Evolutionary conservation across 2,797 vertebrate genomes (phyloP).

Genomic region (Cryptoblepharus egeriae): DNA sequence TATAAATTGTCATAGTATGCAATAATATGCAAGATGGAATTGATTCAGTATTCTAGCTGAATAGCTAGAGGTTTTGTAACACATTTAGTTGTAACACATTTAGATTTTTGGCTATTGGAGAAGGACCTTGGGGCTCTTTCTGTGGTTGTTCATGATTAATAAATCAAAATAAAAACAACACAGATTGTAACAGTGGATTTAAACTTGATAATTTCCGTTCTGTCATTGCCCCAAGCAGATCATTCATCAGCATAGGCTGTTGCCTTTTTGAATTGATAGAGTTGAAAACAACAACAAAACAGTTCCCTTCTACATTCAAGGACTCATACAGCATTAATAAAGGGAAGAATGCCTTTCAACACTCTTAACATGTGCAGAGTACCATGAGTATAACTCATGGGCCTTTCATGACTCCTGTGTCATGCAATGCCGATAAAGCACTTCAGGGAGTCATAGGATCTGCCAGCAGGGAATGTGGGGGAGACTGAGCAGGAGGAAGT

Average conservation of each 20-base stretch:
- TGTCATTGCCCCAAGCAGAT: slow-evolving; percentile 11
- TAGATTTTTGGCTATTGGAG: slow-evolving; percentile 8
- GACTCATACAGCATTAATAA: background rate
- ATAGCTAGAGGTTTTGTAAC: slow-evolving; percentile 41
- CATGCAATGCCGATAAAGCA: background rate
- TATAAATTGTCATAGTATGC: slow-evolving; percentile 40
- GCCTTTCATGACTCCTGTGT: background rate
- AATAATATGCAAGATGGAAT: background rate
- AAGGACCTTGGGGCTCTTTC: slow-evolving; percentile 8
- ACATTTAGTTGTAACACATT: slow-evolving; percentile 41
- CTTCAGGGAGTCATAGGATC: background rate
- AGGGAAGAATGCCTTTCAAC: background rate
- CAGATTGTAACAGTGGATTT: background rate
- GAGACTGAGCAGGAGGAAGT: no score
- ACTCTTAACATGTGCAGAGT: background rate
- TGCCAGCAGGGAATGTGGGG: background rate
- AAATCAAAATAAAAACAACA: slow-evolving; percentile 10
- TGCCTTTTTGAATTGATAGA: background rate
- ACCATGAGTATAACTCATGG: no score
- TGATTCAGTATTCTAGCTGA: slow-evolving; percentile 37
- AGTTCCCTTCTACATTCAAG: background rate
- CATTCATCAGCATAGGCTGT: background rate
- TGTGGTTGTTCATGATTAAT: slow-evolving; percentile 3
- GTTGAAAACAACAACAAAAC: background rate
- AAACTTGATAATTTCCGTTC: slow-evolving; percentile 13